These are phyloP conservation scores for Hippocampus kuda DNA, from an alignment of 2,797 vertebrate genomes.

Conservation along the genomic window DNA sequence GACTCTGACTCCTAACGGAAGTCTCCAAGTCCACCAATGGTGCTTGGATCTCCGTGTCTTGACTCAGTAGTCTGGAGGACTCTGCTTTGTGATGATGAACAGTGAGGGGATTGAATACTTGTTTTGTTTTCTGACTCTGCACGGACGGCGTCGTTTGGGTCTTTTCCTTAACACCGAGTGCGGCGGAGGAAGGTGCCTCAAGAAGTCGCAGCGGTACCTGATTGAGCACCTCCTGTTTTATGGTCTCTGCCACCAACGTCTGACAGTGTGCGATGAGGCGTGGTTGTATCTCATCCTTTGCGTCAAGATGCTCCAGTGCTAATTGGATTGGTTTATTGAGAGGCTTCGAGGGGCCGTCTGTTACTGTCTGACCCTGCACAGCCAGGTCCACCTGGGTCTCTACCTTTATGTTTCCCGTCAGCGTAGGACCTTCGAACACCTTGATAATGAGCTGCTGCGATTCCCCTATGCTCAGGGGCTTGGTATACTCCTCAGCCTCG, in stretches of 20 bases:
- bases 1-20: not conserved
- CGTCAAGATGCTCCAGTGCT: not conserved
- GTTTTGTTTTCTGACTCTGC: not conserved
- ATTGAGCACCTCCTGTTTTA: not conserved
- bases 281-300: not conserved
- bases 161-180: not conserved
- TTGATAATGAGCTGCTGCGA: conserved; percentile 5
- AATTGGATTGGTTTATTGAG: not conserved
- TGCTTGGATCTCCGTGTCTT: not conserved
- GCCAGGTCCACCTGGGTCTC: not conserved
- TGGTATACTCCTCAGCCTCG: not conserved
- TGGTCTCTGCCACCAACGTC: not conserved
- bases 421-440: not conserved
- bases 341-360: not conserved
- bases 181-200: not conserved
- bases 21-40: not conserved
- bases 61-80: not conserved
- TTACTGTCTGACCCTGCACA: not conserved
- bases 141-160: not conserved
- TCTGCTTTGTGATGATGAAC: not conserved
- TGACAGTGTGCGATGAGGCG: not conserved
- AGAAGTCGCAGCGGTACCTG: not conserved
- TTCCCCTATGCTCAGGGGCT: conserved; percentile 3
- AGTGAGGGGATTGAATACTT: not conserved
- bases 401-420: not conserved